Evolutionary conservation across 2,113 vertebrate genomes (phyloP).

Genomic region (Cavia aperea): DNA sequence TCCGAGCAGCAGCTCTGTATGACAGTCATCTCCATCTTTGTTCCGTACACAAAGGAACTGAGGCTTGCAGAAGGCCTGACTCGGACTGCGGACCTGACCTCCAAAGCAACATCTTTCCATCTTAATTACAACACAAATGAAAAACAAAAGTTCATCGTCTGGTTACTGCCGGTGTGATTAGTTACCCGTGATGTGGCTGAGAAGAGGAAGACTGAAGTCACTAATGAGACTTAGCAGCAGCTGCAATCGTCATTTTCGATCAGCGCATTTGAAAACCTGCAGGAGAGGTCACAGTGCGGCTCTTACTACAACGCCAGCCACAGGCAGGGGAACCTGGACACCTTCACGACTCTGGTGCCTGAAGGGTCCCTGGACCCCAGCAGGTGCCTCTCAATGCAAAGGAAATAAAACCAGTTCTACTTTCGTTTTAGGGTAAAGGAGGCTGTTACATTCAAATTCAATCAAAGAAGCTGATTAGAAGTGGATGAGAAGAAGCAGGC

Average conservation of each 20-base stretch:
- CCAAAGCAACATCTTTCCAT: background rate
- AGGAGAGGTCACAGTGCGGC: background rate
- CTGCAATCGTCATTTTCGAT: background rate
- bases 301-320: background rate
- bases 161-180: background rate
- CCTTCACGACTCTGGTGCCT: background rate
- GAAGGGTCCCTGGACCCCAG: background rate
- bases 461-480: background rate
- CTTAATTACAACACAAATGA: background rate
- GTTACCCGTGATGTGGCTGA: background rate
- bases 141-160: background rate
- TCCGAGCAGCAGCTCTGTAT: background rate
- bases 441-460: background rate
- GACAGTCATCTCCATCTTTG: background rate
- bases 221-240: background rate
- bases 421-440: background rate
- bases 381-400: background rate
- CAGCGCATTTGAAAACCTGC: background rate
- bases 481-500: background rate
- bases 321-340: no score
- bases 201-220: background rate
- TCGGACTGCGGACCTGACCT: background rate
- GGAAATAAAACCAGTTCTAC: background rate
- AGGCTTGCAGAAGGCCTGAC: background rate
- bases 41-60: background rate